Evolutionary conservation across 2,113 vertebrate species (phyloP), one percentile per base, ranked within the genome.

Genomic region (Cryptoleucopteryx plumbea): DNA sequence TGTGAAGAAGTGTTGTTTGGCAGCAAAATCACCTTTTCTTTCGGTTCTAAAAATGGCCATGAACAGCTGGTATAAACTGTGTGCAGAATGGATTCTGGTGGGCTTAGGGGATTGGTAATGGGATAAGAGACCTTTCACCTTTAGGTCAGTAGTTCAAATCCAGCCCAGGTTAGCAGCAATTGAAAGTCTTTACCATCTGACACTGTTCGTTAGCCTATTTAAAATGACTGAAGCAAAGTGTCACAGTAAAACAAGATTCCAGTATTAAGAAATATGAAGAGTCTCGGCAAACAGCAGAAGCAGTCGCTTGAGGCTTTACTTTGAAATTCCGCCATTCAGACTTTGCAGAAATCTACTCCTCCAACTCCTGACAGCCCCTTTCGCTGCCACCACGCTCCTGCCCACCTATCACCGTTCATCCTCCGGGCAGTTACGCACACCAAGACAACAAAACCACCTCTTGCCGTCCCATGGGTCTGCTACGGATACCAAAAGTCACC

Each of bases 41-140:
- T 89, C 1, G 27, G 48, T 86, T 95, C 86, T 94, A 95, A 88
- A 97, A 96, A 87, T 89, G 89, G 91, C 71, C 89, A 47, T 70
- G 96, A 95, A 95, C 95, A 97, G 96, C 94, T 95, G 95, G 95
- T 89, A 95, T 96, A 95, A 95, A 95, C 95, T 96, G 89, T 97
- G 93, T 73, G 94, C 91, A 95, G 95, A 97, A 93, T 52, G 81
- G 93, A 95, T 95, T 95, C 97, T 97, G 94, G 93, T 79, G 94
- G 78, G 95, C 58, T 97, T 97, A 97, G 97, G 20, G 7, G 95
- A 91, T 22, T 80, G 77, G 96, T 97, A 97, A 97, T 94, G 95
- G 91, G 94, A 97, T 97, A 97, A 97, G 94, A 95, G 95, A 97
- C 97, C 97, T 97, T 97, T 96, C 96, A 97, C 96, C 96, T 97